Evolutionary conservation across 2,113 vertebrate genomes (phyloP), one percentile per base, ranked within the genome.

Genomic region (Candoia aspera): DNA sequence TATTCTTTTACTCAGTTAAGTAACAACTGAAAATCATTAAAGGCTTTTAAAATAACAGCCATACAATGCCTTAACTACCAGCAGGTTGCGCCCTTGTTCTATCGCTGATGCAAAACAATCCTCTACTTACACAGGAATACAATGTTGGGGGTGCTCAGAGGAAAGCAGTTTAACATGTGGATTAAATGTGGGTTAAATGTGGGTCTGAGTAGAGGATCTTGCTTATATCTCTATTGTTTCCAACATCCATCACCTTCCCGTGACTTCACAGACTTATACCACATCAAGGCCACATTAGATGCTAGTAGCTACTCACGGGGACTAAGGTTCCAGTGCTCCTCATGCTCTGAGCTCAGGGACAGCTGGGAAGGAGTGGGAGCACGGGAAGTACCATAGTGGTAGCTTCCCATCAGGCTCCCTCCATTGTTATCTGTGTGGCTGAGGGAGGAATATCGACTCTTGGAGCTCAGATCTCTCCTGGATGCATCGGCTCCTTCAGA

Each of bases 351-450:
- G 85, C 90, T 94, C 87, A 96, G 33, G 6, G 95, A 95, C 0
- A 93, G 86, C 0, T 90, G 93, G 29, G 96, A 96, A 93, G 95
- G 92, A 19, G 95, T 92, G 37, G 92, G 93, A 0, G 86, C 96
- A 0, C 0, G 85, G 37, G 95, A 95, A 49, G 42, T 24, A 1
- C 91, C 21, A 37, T 96, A 97, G 58, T 0, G 87, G 89, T 95
- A 97, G 92, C 96, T 97, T 23, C 96, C 97, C 86, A 94, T 87
- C 92, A 96, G 92, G 90, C 95, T 96, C 85, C 91, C 91, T 4
- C 59, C 92, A 0, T 26, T 95, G 93, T 88, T 92, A 90, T 97
- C 96, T 0, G 92, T 92, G 86, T 84, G 95, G 93, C 94, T 93
- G 90, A 96, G 29, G 91, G 93, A 94, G 86, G 95, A 84, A 64